phyloP scores from a whole-genome alignment of 2,113 vertebrate species.

The Saguinus imperator region DNA sequence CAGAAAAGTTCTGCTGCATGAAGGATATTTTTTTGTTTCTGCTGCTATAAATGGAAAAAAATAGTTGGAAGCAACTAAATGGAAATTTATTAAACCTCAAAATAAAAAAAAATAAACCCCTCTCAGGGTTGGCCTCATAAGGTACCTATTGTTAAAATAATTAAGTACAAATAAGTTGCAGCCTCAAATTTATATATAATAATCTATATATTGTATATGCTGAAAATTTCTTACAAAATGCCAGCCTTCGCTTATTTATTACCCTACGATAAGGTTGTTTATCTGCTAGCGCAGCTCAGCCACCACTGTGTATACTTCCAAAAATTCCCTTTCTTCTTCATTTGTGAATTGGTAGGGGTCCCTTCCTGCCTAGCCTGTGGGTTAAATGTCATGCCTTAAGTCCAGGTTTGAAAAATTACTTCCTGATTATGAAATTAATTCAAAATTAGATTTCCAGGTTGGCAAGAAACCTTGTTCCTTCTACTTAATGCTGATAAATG shows the following conservation, averaged over 20 bases:
- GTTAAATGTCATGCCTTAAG: background rate
- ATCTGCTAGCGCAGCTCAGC: background rate
- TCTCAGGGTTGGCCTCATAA: background rate
- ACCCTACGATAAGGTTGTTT: too few species aligned
- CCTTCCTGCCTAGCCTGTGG: background rate
- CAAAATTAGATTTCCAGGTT: background rate
- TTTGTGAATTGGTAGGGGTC: background rate
- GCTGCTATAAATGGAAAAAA: background rate
- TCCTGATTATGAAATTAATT: background rate
- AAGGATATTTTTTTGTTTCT: background rate
- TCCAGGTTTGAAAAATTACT: background rate
- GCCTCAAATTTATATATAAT: too few species aligned
- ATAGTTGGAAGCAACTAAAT: background rate
- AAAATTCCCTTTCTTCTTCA: background rate
- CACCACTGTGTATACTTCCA: too few species aligned
- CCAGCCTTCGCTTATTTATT: background rate
- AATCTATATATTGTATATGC: background rate
- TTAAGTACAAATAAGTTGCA: background rate
- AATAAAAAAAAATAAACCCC: background rate
- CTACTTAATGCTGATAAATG: background rate
- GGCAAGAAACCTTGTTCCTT: background rate
- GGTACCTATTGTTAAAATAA: background rate
- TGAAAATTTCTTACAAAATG: background rate
- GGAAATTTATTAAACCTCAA: background rate
- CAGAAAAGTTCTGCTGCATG: background rate